Evolutionary conservation across 2,888 invertebrate species (phyloP).

Genomic region (Leptopterna dolabrata): DNA sequence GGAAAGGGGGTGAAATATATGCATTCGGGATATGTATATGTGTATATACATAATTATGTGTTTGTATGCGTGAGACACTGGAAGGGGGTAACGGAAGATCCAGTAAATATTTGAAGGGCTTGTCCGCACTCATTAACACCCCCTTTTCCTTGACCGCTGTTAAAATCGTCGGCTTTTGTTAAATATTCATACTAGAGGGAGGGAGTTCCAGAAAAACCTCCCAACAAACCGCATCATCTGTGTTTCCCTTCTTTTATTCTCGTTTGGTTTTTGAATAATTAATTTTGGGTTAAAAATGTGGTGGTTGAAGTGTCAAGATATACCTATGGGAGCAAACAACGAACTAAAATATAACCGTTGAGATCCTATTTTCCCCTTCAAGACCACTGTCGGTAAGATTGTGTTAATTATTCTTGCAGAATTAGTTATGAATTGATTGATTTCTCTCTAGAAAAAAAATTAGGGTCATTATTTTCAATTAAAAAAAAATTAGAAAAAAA

Average conservation of each 20-base stretch:
- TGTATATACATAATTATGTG: neutral
- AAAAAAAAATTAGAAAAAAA: no score
- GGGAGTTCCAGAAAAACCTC: neutral
- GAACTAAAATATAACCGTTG: no score
- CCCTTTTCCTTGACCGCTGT: conserved; percentile 46
- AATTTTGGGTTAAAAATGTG: neutral
- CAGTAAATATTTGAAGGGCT: conserved; percentile 46
- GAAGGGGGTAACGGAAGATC: neutral
- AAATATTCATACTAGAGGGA: conserved; percentile 24
- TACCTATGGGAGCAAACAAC: no score
- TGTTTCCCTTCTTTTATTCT: neutral
- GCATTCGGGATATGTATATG: neutral
- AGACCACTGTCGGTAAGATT: no score
- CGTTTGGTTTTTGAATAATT: neutral
- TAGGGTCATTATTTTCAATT: no score
- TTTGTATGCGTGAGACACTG: neutral
- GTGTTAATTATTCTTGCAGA: no score
- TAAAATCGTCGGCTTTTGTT: conserved; percentile 22
- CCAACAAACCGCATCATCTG: neutral
- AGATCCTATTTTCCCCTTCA: no score
- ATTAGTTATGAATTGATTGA: no score
- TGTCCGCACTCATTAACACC: conserved; percentile 44
- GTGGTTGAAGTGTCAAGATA: no score
- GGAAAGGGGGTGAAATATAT: neutral
- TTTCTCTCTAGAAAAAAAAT: no score